Evolutionary conservation across 2,888 invertebrate genomes (phyloP), one percentile per base, ranked within the genome.

Genomic region (Aleiodes leptofemur): DNA sequence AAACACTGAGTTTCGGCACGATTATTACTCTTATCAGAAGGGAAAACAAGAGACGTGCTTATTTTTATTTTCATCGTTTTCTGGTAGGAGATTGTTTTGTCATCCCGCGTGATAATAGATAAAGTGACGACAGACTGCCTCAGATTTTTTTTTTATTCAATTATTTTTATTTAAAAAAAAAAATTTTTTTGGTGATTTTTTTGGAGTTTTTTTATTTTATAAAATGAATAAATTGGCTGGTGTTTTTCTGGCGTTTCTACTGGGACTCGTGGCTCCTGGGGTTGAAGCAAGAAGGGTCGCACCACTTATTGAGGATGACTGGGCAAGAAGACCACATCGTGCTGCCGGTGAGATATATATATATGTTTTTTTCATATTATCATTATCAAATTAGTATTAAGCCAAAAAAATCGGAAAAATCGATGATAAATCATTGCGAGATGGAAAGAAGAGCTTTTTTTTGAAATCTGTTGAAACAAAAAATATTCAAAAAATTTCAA

Each of bases 241-340:
- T 74, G 73, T 83, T 66, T 77, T 84, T 72, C 79, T 84, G 81
- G 80, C 83, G 72, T 79, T 86, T 71, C 89, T 88, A 51, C 81
- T 86, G 76, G 80, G 82, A 80, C 88, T 87, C 78, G 83, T 85
- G 77, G 89, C 90, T 88, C 87, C 90, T 89, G 88, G 90, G 57
- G 70, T 61, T 48, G 80, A 82, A 56, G 84, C 84, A 34, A 90
- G 93, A 83, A 91, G 92, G 84, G 93, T 92, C 87, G 92, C 93
- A 83, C 94, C 94, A 81, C 90, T 92, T 82, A 90, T 93, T 86
- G 94, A 94, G 89, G 94, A 94, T 89, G 93, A 93, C 85, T 93
- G 93, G 88, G 92, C 92, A 81, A 91, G 93, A 72, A 93, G 93
- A 83, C 92, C 92, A 86, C 91, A 91, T 83, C 91, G 94, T 80